Evolutionary conservation across 2,888 invertebrate species (phyloP), one percentile per base, ranked within the genome.

Genomic region (Belgica antarctica): DNA sequence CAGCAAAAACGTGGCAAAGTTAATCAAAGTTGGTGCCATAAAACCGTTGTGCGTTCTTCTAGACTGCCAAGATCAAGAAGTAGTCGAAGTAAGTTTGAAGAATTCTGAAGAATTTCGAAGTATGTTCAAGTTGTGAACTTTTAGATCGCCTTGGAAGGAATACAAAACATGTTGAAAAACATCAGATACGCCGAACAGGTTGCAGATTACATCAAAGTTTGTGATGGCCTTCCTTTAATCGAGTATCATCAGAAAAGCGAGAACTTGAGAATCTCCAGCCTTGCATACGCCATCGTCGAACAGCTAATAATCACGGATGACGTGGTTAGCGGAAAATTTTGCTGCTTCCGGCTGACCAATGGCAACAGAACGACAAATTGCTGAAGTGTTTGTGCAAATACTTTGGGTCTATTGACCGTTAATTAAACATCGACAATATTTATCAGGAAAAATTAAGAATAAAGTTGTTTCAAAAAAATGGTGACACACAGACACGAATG

Each of bases 241-340:
- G 99, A 99, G 80, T 85, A 85, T 72, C 84, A 99, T 73, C 99
- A 99, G 82, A 92, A 91, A 79, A 98, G 99, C 79, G 96, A 98
- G 83, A 99, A 98, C 82, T 90, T 96, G 75, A 98, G 99, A 74
- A 97, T 99, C 75, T 99, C 99, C 82, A 98, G 96, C 84, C 83
- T 98, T 83, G 97, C 99, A 70, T 99, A 94, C 79, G 96, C 97
- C 79, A 99, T 99, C 77, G 97, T 99, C 77, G 98, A 98, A 80
- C 63, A 70, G 62, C n/a, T n/a, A n/a, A n/a, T n/a, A n/a, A n/a
- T n/a, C n/a, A n/a, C n/a, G n/a, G n/a, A n/a, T n/a, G n/a, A n/a
- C n/a, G n/a, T n/a, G n/a, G n/a, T n/a, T n/a, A n/a, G n/a, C n/a
- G n/a, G n/a, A n/a, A n/a, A n/a, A n/a, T n/a, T n/a, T n/a, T n/a